Evolutionary conservation across 2,888 invertebrate species (phyloP).

Genomic region (Troides oblongomaculatus): DNA sequence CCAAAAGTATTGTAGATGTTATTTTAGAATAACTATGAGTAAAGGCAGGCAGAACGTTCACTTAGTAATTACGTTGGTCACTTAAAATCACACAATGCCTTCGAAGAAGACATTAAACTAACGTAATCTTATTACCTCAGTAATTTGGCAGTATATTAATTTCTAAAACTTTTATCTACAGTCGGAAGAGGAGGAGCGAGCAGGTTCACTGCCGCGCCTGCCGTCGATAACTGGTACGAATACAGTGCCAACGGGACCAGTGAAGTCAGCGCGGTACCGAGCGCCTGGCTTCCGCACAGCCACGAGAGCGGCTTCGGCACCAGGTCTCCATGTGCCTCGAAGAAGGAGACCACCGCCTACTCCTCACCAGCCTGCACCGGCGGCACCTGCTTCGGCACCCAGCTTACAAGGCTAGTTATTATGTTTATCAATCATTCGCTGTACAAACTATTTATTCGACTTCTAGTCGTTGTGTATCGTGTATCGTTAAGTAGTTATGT

Average conservation of each 20-base stretch:
- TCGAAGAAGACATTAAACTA: no score
- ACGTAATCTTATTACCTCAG: neutral
- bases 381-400: constrained; percentile 69
- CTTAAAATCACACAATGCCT: no score
- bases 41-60: no score
- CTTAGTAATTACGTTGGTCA: no score
- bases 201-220: constrained; percentile 89
- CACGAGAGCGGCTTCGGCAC: constrained; percentile 87
- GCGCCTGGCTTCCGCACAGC: constrained; percentile 90
- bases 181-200: constrained; percentile 81
- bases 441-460: neutral
- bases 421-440: neutral
- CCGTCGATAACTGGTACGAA: constrained; percentile 75
- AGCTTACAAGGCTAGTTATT: constrained; percentile 81
- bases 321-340: constrained; percentile 85
- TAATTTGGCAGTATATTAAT: neutral
- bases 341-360: constrained; percentile 75
- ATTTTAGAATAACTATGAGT: no score
- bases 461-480: no score
- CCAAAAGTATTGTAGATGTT: no score
- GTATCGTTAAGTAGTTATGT: no score
- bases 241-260: constrained; percentile 81
- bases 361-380: constrained; percentile 64
- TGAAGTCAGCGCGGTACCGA: constrained; percentile 92
- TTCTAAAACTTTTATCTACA: constrained; percentile 31